Evolutionary conservation across 2,888 invertebrate species (phyloP).

Genomic region (Troglohyphantes excavatus): DNA sequence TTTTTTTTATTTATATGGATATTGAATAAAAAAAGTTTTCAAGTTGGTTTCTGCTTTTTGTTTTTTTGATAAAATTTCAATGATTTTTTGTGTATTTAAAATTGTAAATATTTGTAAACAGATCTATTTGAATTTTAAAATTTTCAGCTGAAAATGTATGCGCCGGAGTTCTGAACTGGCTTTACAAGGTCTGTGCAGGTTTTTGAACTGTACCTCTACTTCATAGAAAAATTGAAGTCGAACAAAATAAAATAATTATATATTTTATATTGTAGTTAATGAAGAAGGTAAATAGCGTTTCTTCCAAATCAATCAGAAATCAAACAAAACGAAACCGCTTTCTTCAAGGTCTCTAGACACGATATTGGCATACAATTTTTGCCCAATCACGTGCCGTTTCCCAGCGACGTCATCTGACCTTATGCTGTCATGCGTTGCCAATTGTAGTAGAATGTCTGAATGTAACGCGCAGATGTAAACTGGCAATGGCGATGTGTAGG

Average conservation of each 20-base stretch:
- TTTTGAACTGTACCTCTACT: no score
- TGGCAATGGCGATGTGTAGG: conserved; percentile 39
- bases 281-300: neutral
- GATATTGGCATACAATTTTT: conserved; percentile 56
- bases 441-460: conserved; percentile 55
- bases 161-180: neutral
- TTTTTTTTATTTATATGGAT: no score
- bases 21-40: no score
- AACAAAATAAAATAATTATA: no score
- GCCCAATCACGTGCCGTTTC: conserved; percentile 44
- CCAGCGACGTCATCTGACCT: conserved; percentile 73
- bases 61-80: no score
- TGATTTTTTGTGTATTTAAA: no score
- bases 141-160: neutral
- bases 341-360: conserved; percentile 14
- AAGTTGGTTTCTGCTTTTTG: no score
- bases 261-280: neutral
- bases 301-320: neutral
- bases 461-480: conserved; percentile 50
- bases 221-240: no score
- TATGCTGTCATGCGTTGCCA: conserved; percentile 75
- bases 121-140: no score
- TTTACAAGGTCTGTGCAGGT: neutral
- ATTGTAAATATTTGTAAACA: no score
- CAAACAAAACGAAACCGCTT: conserved; percentile 46